phyloP scores from a whole-genome alignment of 2,888 invertebrate genomes.

The Pollenia labialis region DNA sequence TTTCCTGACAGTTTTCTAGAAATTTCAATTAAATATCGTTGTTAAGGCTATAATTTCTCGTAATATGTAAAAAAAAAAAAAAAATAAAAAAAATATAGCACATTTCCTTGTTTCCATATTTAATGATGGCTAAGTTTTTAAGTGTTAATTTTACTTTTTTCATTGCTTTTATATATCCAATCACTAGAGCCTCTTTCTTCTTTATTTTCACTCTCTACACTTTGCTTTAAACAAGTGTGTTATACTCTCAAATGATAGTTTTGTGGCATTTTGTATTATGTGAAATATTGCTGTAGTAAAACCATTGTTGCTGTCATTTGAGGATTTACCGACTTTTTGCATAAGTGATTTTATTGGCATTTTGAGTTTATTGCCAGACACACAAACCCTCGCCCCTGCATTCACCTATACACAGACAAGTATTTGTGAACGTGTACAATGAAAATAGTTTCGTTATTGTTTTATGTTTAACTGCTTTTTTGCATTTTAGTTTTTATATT shows the following conservation, averaged over 20 bases:
- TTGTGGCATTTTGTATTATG: constrained; percentile 60
- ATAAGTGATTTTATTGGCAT: constrained; percentile 71
- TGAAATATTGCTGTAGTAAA: constrained; percentile 61
- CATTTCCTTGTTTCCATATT: not conserved
- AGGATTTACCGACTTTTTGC: constrained; percentile 71
- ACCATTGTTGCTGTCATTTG: constrained; percentile 68
- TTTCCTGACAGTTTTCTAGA: too few species aligned
- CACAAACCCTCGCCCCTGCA: not conserved
- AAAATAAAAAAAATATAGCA: not conserved
- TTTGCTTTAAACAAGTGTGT: not conserved
- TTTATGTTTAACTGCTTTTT: constrained; percentile 33
- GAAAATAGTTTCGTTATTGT: constrained; percentile 28
- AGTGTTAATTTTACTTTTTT: constrained; percentile 49
- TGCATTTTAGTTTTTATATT: constrained; percentile 43
- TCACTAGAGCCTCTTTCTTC: not conserved
- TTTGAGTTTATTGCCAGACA: constrained; percentile 52
- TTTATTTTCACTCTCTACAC: not conserved
- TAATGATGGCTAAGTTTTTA: constrained; percentile 24
- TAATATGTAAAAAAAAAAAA: not conserved
- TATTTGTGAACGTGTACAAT: constrained; percentile 1
- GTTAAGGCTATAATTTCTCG: not conserved
- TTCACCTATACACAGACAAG: constrained; percentile 2
- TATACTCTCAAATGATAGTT: constrained; percentile 51
- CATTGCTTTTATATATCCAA: constrained; percentile 42
- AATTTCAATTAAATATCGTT: not conserved